Base-by-base conservation (phyloP, 2,797 vertebrate species). In the Falco peregrinus region DNA sequence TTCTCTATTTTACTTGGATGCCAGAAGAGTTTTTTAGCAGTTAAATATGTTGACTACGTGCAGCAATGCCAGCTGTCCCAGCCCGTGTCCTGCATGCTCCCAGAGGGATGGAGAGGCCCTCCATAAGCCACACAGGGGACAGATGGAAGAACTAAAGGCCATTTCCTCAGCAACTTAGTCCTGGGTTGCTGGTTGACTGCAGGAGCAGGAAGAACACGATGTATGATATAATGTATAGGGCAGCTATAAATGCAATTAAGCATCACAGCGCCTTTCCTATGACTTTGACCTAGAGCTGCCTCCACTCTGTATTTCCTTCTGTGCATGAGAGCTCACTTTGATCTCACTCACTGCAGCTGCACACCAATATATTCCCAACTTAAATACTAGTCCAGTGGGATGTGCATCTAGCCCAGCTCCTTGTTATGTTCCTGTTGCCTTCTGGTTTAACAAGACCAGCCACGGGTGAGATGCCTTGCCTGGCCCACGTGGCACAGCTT, bases 251-350 rank as follows among this genome's bases (percentile, higher is more conserved):
- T 43, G 80, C 68, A 91, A 8, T 78, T 87, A 54, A 85, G 71
- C 45, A 74, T 56, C 48, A 35, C 60, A 51, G 29, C 0, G 5
- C 54, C 76, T 91, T 97, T 96, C 96, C 94, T 96, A 90, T 95
- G 96, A 89, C 79, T 96, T 95, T 96, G 94, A 96, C 91, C 91
- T 57, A 39, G 79, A 87, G 89, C 92, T 93, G 65, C 60, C 87
- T 87, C 25, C 0, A 0, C 7, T 73, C 65, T 73, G 15, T 26
- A 8, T 53, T 87, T 56, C n/a, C 16, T 68, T 77, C 41, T 33
- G 56, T 71, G 41, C 50, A 6, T 10, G 28, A 51, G 24, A 68
- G 47, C 61, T 90, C 19, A 8, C 54, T 92, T 78, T 81, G 87
- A 90, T 79, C 79, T 93, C 0, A 0, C 31, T 56, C 53, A 51